Evolutionary conservation across 2,113 vertebrate species (phyloP).

Genomic region (Hemibagrus wyckioides): DNA sequence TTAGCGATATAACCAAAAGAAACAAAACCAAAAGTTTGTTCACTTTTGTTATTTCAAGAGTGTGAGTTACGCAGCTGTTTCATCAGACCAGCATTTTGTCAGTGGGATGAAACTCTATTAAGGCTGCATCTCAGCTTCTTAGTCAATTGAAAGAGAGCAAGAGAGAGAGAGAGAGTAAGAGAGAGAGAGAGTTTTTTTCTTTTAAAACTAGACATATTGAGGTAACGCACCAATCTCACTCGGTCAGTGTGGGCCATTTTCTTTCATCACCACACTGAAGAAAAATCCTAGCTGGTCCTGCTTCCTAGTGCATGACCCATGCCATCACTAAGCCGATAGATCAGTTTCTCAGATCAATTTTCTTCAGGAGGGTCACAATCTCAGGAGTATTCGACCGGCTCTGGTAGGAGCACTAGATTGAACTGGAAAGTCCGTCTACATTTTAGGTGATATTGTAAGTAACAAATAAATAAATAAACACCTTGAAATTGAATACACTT

Average conservation of each 20-base stretch:
- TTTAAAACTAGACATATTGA: background rate
- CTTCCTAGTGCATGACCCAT: background rate
- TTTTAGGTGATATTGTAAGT: background rate
- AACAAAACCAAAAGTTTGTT: background rate
- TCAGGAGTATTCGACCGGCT: background rate
- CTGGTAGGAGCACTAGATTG: background rate
- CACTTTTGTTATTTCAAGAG: background rate
- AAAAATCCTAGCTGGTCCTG: background rate
- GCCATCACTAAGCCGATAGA: background rate
- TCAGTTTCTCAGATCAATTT: background rate
- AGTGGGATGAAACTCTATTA: background rate
- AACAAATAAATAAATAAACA: too few species aligned
- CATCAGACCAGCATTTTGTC: constrained; percentile 17
- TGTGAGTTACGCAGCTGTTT: background rate
- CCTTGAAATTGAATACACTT: background rate
- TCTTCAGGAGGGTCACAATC: background rate
- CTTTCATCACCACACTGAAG: background rate
- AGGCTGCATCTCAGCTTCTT: background rate
- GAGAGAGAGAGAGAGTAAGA: background rate
- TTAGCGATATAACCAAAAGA: background rate
- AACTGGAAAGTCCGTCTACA: background rate
- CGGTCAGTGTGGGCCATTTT: background rate
- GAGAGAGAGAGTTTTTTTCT: background rate
- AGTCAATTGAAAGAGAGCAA: background rate
- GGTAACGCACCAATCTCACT: background rate